Base-by-base conservation (phyloP, 2,113 vertebrate genomes). In the Oreochromis aureus region DNA sequence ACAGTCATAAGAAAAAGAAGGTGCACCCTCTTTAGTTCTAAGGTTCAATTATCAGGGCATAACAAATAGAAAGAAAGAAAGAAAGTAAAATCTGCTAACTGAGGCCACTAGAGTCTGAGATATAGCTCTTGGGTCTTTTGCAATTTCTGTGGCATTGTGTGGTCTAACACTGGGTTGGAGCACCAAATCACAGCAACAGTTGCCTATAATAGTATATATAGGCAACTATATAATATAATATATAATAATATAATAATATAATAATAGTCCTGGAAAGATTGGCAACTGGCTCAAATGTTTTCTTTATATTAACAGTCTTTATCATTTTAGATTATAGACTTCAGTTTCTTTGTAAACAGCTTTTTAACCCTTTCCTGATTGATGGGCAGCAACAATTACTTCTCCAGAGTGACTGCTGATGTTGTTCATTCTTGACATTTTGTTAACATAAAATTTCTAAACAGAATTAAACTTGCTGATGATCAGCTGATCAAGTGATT, bases 61-160 rank as follows among this genome's bases (percentile, higher is more conserved):
- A 44, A 44, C 6, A 48, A 2, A 51, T 22, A 22, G 4, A n/a
- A 54, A 54, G 19, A 19, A 53, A 53, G 7, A 10, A 53, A 51
- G 16, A 19, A 51, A 18, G 16, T 8, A 51, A 19, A 61, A 61
- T 61, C 30, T 32, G 27, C 0, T 15, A 39, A 30, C 27, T 59
- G 56, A 59, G 56, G 7, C 27, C 27, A 30, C 13, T 59, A 59
- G 13, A 59, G 7, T 59, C 27, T 59, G 27, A 59, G 27, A 16
- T 59, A 30, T 59, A 59, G 56, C 15, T 59, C 56, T n/a, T 5
- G 19, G 34, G 59, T 19, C 1, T 63, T 16, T 11, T 63, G 0
- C 32, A 39, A n/a, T 39, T 8, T 66, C 63, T 58, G 55, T 13
- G 19, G 1, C 1, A 41, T n/a, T 13, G 63, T 0, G 1, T 39